These are phyloP conservation scores for Akabosia matsudoensis DNA, from an alignment of 1,140 invertebrate genomes.

Conservation along the genomic window DNA sequence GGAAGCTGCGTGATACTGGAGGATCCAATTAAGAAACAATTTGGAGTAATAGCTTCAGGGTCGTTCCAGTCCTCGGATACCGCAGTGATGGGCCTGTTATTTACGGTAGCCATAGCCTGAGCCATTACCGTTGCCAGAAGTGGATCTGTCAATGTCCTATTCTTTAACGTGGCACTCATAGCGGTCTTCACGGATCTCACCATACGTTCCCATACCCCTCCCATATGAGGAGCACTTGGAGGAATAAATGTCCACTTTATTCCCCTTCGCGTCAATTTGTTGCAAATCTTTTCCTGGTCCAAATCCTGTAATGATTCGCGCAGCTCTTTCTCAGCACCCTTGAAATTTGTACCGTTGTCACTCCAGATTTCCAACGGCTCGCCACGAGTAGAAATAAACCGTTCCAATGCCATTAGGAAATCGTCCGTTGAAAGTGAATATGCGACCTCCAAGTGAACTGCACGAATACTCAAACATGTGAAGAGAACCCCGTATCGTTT, in stretches of 20 bases:
- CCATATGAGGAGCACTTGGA: background rate
- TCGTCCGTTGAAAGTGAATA: constrained; percentile 41
- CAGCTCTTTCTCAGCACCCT: constrained; percentile 44
- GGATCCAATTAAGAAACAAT: constrained; percentile 40
- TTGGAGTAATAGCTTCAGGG: constrained; percentile 41
- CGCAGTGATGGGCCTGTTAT: constrained; percentile 43
- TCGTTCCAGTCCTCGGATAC: constrained; percentile 42
- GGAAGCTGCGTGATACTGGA: background rate
- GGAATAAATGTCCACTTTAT: constrained; percentile 21
- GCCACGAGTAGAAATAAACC: constrained; percentile 47
- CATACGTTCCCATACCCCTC: constrained; percentile 7
- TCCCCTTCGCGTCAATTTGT: background rate
- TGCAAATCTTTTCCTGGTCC: constrained; percentile 4
- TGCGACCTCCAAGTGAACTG: constrained; percentile 46
- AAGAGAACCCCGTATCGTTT: constrained; percentile 33
- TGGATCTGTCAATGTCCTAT: background rate
- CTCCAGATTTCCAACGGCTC: constrained; percentile 38
- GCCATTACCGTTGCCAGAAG: constrained; percentile 29
- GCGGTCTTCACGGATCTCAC: constrained; percentile 20
- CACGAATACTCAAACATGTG: constrained; percentile 39
- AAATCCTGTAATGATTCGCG: background rate
- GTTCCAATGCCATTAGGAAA: constrained; percentile 45
- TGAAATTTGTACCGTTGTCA: constrained; percentile 50
- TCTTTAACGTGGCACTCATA: background rate
- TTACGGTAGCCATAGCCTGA: constrained; percentile 28